A percentile compares a stretch with the other conserved stretches of the same genome.
Conservation (phyloP, 1,140 invertebrate genomes). For the Cryptotermes secundus region DNA sequence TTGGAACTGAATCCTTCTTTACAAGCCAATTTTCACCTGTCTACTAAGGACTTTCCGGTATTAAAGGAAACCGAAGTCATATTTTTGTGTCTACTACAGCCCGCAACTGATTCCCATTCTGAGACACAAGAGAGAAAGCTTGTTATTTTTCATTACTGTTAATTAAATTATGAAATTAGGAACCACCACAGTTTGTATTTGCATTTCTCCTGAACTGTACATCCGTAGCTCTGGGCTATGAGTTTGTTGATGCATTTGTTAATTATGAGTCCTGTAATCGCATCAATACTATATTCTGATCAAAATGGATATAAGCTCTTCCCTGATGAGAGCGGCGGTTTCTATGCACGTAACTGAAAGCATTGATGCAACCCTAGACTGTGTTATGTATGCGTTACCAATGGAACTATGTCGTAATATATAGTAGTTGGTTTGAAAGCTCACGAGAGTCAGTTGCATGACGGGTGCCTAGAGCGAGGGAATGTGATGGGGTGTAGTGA, state of each 20-base stretch:
- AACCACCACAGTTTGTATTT: too few relatives aligned
- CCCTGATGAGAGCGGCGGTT: neutral
- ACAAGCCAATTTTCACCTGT: too few relatives aligned
- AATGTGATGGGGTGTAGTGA: neutral
- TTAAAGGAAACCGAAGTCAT: too few relatives aligned
- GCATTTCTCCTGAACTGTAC: neutral
- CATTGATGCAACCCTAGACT: neutral
- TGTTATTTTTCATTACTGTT: too few relatives aligned
- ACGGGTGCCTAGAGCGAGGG: neutral
- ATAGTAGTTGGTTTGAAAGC: neutral
- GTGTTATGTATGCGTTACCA: neutral
- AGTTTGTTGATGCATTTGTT: neutral
- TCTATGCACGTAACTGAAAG: neutral
- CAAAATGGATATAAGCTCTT: constrained; percentile 1
- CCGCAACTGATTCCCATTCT: too few relatives aligned
- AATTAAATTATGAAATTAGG: too few relatives aligned
- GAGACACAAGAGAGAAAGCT: too few relatives aligned
- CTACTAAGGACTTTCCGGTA: too few relatives aligned
- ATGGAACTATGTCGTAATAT: neutral
- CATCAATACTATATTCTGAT: neutral
- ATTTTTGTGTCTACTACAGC: too few relatives aligned
- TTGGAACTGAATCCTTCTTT: too few relatives aligned
- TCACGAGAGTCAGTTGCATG: neutral
- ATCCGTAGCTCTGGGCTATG: neutral
- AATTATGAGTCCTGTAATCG: constrained; percentile 8